Base-by-base conservation (phyloP, 35 echinoderm and acorn worm genomes). In the Lytechinus variegatus region DNA sequence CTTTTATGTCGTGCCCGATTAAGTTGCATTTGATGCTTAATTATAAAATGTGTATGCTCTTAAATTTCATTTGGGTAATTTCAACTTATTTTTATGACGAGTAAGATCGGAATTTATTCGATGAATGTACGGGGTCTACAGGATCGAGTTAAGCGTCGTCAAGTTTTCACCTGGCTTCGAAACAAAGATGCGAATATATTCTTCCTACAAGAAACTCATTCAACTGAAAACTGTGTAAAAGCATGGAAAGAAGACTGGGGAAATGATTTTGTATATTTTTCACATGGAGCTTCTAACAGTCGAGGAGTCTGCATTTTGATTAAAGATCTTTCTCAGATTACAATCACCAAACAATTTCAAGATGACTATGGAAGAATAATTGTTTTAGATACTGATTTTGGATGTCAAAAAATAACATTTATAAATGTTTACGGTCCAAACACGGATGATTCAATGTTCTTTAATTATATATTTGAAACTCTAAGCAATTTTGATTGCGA, bases 391-490 rank as follows among this genome's bases (percentile, higher is more conserved):
- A 55, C 91, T 94, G 28, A 86, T 94, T 3, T 96, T 86, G 53
- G 56, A 54, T 13, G 29, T 87, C 3, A 94, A 87, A 96, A 86
- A 53, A 54, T 96, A 4, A 94, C 92, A 4, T 27, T 94, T 53
- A 27, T 94, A 86, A 92, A 93, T 54, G 33, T 96, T 27, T 96
- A 96, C 58, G 95, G 95, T 10, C 95, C 89, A 71, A 96, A 92
- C 52, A n/a, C 11, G 53, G 88, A 92, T 92, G 61, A 96, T 58
- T 61, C 95, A 86, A 6, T 19, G 5, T 96, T 96, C 89, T 96
- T 92, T 95, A 10, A 33, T 11, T 86, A 33, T 89, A 52, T 96
- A 8, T 89, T 19, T 79, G 11, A 66, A n/a, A 13, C 14, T 3
- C 90, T 96, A 6, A 11, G 24, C 21, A 21, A 86, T 19, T 96